These are phyloP conservation scores for Listronotus bonariensis DNA, from an alignment of 1,140 invertebrate species.

Conservation along the genomic window DNA sequence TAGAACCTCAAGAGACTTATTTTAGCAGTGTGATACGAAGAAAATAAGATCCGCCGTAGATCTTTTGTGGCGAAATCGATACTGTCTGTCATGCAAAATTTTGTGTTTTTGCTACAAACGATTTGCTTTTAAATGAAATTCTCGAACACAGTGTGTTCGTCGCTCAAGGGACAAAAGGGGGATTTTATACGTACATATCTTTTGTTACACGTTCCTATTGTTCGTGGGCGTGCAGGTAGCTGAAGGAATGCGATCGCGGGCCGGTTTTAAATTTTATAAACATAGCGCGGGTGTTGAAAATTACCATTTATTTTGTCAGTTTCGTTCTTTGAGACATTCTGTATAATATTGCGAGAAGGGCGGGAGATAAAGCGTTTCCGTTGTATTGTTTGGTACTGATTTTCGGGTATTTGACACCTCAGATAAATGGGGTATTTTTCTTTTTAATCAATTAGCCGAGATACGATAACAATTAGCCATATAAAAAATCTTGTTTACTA, in stretches of 20 bases:
- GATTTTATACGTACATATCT: constrained; percentile 12
- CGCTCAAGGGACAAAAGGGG: constrained; percentile 5
- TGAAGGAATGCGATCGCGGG: constrained; percentile 28
- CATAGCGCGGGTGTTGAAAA: constrained; percentile 33
- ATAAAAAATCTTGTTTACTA: no score
- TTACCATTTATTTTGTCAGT: constrained; percentile 34
- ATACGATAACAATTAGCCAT: no score
- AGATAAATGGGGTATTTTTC: no score
- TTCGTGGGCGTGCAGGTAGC: constrained; percentile 32
- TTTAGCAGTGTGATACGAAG: no score
- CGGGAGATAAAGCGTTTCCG: constrained; percentile 21
- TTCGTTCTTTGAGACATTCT: constrained; percentile 18
- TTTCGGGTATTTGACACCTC: no score
- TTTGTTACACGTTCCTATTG: constrained; percentile 27
- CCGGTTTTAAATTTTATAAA: constrained; percentile 26
- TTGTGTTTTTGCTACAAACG: no score
- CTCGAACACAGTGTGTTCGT: not conserved
- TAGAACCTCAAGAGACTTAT: no score
- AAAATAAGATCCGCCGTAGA: no score
- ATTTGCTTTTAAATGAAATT: constrained; percentile 3
- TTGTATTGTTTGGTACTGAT: constrained; percentile 11
- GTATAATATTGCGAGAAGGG: not conserved
- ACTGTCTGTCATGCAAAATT: no score
- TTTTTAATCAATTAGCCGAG: no score
- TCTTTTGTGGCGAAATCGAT: no score